These are phyloP conservation scores for Torymus tubicola DNA, from an alignment of 2,888 invertebrate genomes.

Conservation along the genomic window DNA sequence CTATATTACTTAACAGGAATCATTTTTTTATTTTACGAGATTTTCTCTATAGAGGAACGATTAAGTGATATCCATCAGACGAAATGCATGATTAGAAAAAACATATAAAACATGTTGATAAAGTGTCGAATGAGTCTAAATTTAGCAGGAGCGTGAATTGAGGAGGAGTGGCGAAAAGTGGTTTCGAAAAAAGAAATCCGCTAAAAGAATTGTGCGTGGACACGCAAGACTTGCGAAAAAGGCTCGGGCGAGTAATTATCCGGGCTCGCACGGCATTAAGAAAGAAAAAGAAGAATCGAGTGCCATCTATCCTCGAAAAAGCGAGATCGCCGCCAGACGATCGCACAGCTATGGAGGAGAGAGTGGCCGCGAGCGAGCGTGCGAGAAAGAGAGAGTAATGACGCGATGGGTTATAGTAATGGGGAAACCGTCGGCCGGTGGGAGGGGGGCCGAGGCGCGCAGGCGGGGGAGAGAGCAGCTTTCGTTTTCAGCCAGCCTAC, in stretches of 20 bases:
- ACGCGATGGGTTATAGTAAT: background rate
- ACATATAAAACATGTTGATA: too few species aligned
- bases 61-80: too few species aligned
- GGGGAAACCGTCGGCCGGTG: constrained; percentile 34
- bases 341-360: background rate
- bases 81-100: too few species aligned
- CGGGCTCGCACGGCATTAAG: background rate
- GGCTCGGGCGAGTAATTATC: background rate
- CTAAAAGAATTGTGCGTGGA: too few species aligned
- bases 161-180: too few species aligned
- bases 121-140: too few species aligned
- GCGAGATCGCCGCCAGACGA: background rate
- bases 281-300: constrained; percentile 3
- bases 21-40: too few species aligned
- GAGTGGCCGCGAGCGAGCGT: constrained; percentile 17
- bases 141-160: too few species aligned
- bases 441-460: constrained; percentile 14
- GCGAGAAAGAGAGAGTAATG: constrained; percentile 13
- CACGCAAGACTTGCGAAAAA: background rate
- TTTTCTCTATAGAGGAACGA: too few species aligned
- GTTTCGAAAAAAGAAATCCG: too few species aligned
- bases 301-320: constrained; percentile 19
- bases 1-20: too few species aligned
- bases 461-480: constrained; percentile 67
- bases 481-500: constrained; percentile 76